Evolutionary conservation across 2,888 invertebrate species (phyloP), one percentile per base, ranked within the genome.

Genomic region (Scelioninae gen. 1): DNA sequence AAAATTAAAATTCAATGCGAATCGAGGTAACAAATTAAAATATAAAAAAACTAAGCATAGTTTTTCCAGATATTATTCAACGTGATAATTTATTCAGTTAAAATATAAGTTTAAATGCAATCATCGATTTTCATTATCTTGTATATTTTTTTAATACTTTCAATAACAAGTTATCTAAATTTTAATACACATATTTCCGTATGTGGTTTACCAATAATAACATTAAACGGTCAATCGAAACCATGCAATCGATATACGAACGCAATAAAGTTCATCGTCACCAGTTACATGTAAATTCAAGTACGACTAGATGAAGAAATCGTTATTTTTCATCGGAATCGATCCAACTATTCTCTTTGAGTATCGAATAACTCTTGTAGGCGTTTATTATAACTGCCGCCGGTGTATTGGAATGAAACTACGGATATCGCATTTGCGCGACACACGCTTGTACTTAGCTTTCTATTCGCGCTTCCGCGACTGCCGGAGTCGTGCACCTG

Each of bases 381-480:
- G 72, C 55, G 74, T 74, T 23, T 62, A 43, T 63, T 63, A 63
- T 63, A 62, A 53, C 16, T 23, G 8, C 51, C 51, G 60, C 1
- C 60, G 49, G 60, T 56, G 60, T 13, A 51, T 53, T 53, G 29
- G 72, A 62, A 62, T 53, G 53, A 51, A 62, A 62, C 72, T 62
- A 9, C 63, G 74, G 56, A 75, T 56, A 75, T 55, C 65, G 29
- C n/a, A n/a, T 63, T 74, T 34, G 71, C 63, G 71, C 82, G 82
- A 76, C 76, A 58, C 66, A 56, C 49, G 55, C 65, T 58, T 51
- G 76, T 76, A 71, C 51, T 82, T 77, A 60, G 82, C 82, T 82
- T 82, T 77, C 82, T 82, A 82, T 66, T 82, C 82, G 77, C 68
- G 77, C 72, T 82, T 82, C 82, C 82, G 77, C 82, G 69, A 80